These are phyloP conservation scores for Drosophila cracens DNA, from an alignment of 2,888 invertebrate species.

Conservation along the genomic window DNA sequence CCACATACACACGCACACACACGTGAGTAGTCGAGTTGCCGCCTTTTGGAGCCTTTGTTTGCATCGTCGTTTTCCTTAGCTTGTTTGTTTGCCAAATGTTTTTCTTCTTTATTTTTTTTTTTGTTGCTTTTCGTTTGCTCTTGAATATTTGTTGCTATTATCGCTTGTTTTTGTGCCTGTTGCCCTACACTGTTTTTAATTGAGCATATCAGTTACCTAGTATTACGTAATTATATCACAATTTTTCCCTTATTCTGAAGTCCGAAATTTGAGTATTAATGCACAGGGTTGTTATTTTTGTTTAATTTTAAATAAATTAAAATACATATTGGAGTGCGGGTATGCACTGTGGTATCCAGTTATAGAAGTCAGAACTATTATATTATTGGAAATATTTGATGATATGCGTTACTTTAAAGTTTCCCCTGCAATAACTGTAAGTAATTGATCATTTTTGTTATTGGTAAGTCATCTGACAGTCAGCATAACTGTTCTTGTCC, in stretches of 20 bases:
- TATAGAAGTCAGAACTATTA: neutral
- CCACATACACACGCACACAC: constrained; percentile 14
- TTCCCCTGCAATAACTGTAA: neutral
- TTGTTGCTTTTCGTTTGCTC: constrained; percentile 43
- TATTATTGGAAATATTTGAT: neutral
- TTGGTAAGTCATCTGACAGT: neutral
- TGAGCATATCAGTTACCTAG: constrained; percentile 10
- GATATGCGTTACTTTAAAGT: neutral
- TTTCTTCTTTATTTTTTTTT: constrained; percentile 37
- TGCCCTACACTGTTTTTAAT: constrained; percentile 28
- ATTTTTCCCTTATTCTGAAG: neutral
- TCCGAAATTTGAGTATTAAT: neutral
- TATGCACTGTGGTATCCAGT: constrained; percentile 23
- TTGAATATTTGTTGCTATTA: constrained; percentile 48
- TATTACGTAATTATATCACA: neutral
- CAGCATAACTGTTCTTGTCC: neutral
- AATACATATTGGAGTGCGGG: neutral
- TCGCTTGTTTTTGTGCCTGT: constrained; percentile 1
- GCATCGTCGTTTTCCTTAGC: constrained; percentile 35
- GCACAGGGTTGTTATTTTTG: neutral
- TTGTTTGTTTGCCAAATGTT: constrained; percentile 67
- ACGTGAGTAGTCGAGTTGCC: constrained; percentile 45
- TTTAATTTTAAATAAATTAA: neutral
- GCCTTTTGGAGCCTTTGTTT: constrained; percentile 57
- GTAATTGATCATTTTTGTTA: neutral